Evolutionary conservation across 2,888 invertebrate species (phyloP).

Genomic region (Lithophane socia): DNA sequence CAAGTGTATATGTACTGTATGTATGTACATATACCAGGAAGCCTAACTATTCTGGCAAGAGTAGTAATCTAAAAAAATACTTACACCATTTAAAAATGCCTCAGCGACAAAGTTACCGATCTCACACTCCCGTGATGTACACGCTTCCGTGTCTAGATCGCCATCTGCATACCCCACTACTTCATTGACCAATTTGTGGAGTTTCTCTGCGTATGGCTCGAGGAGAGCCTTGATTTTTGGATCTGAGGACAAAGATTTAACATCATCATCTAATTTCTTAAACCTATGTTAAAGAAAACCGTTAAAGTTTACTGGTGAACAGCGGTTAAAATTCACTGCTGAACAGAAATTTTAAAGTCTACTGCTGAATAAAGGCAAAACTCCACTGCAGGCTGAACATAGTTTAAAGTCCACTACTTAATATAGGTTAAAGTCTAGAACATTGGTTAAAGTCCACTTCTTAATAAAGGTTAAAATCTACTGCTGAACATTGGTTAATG

Average conservation of each 20-base stretch:
- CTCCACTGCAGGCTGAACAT: neutral
- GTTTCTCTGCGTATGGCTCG: slow-evolving; percentile 89
- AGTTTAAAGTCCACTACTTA: neutral
- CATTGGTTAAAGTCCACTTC: too few relatives aligned
- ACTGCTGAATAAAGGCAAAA: neutral
- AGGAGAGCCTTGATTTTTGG: slow-evolving; percentile 89
- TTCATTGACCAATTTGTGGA: slow-evolving; percentile 88
- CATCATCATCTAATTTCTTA: neutral
- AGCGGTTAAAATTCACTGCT: too few relatives aligned
- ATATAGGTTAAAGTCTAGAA: neutral
- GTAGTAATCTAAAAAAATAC: slow-evolving; percentile 60
- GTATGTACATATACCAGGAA: too few relatives aligned
- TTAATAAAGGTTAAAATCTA: too few relatives aligned
- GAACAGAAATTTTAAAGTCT: neutral
- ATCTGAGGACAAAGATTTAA: slow-evolving; percentile 82
- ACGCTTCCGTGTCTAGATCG: slow-evolving; percentile 86
- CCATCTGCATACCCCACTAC: slow-evolving; percentile 90
- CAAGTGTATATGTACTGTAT: too few relatives aligned
- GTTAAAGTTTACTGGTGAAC: neutral
- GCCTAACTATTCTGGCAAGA: too few relatives aligned
- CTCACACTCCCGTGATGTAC: slow-evolving; percentile 92
- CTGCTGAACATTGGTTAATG: too few relatives aligned
- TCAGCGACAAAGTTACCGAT: slow-evolving; percentile 93
- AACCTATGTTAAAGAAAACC: neutral
- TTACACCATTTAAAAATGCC: slow-evolving; percentile 91